Percentiles rank a stretch among this genome's conserved stretches.
Conservation (phyloP, 2,113 vertebrate species). For the Sigmodon hispidus region DNA sequence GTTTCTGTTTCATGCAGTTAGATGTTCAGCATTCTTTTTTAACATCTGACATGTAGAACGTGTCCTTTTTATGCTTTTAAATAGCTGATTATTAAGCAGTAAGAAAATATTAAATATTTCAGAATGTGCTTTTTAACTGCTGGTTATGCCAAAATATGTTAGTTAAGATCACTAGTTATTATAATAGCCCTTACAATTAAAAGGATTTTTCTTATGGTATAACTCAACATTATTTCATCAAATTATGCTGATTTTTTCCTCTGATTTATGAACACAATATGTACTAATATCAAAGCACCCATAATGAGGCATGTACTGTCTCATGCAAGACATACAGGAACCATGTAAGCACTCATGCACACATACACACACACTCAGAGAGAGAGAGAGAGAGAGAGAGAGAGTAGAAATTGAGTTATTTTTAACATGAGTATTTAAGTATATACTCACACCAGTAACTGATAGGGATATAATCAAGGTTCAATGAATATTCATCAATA, state of each 20-base stretch:
- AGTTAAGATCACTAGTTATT: not conserved
- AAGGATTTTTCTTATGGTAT: not conserved
- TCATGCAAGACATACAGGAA: not conserved
- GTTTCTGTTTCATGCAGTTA: conserved; percentile 39
- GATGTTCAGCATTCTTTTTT: conserved; percentile 34
- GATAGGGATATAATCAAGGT: not conserved
- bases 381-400: not conserved
- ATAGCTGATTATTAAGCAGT: not conserved
- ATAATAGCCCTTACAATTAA: not conserved
- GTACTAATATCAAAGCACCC: not conserved
- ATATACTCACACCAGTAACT: not conserved
- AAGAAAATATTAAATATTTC: conserved; percentile 31
- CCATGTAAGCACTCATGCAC: not conserved
- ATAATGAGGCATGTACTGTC: conserved; percentile 10
- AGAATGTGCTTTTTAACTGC: not conserved
- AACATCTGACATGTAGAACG: not conserved
- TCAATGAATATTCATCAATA: conserved; percentile 1
- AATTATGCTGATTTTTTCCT: not conserved
- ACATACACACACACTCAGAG: not conserved
- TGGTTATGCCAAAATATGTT: not conserved
- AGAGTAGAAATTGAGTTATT: not conserved
- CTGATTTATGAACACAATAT: not conserved
- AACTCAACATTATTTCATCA: not conserved
- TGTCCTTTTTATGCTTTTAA: conserved; percentile 30
- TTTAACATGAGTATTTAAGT: not conserved